Base-by-base conservation (phyloP, 2,888 invertebrate species). In the Diaperis boleti region DNA sequence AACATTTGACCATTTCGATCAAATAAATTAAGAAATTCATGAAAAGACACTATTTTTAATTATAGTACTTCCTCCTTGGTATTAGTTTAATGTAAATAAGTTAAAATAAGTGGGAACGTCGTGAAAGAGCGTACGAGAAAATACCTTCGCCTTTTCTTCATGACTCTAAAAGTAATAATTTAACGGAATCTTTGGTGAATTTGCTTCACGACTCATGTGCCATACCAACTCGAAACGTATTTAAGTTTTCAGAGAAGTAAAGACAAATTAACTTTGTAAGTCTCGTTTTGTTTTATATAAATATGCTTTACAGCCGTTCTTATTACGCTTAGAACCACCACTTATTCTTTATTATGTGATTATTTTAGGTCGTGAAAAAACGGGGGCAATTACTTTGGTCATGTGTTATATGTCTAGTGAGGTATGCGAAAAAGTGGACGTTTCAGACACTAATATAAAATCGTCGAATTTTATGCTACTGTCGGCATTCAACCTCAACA, bases 121-220 rank as follows among this genome's bases (percentile, higher is more conserved):
- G 33, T 49, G 47, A 47, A 35, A 49, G 44, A 33, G 33, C 15
- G 47, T 14, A n/a, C 15, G 10, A 13, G 42, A 33, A 55, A 42
- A 41, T 52, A 52, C 37, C 52, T 42, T 11, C 45, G 31, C 41
- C 62, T 62, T 56, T 62, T 62, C 29, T 62, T 62, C 56, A 56
- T 62, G 42, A 45, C 47, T 57, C 39, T 33, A 55, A 62, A 50
- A 44, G 57, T 31, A 41, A 62, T 62, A 62, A 62, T 62, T 62
- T 52, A 39, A 37, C 50, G 42, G 31, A 62, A 62, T 57, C 55
- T 62, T 57, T 57, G 50, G 29, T 13, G 56, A 41, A 62, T 62
- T 61, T 62, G 47, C 49, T 56, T 42, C 47, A 35, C 62, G 49
- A 44, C 18, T 56, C 45, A 47, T 62, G 56, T 17, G 42, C 26